A percentile compares a stretch with the other conserved stretches of the same genome.
phyloP scores from a whole-genome alignment of 1,140 invertebrate genomes.

The Prorops nasuta region DNA sequence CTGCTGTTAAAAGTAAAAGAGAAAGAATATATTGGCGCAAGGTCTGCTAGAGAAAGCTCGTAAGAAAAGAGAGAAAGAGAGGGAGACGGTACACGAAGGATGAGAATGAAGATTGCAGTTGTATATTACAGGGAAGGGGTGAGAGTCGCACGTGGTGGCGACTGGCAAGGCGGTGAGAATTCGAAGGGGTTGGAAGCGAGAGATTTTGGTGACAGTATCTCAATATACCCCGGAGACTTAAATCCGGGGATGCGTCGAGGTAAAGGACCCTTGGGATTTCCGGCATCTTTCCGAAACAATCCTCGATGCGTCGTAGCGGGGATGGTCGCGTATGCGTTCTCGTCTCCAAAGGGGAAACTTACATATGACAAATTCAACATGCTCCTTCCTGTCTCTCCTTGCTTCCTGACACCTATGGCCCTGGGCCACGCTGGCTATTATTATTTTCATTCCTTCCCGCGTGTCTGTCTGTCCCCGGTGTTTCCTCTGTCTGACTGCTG shows the following conservation, averaged over 20 bases:
- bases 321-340: not conserved
- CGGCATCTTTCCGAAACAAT: constrained; percentile 34
- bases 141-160: constrained; percentile 7
- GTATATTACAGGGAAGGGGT: not conserved
- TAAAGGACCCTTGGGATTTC: constrained; percentile 34
- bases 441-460: constrained; percentile 50
- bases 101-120: not conserved
- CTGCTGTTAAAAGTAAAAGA: no score
- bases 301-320: not conserved
- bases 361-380: constrained; percentile 48
- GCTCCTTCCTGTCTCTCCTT: constrained; percentile 35
- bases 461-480: constrained; percentile 35
- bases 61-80: no score
- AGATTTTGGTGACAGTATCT: constrained; percentile 43
- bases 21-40: no score
- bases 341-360: constrained; percentile 33
- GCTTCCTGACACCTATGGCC: constrained; percentile 42
- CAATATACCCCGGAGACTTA: constrained; percentile 46
- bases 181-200: constrained; percentile 19
- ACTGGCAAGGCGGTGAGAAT: constrained; percentile 10
- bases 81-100: not conserved
- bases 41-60: no score
- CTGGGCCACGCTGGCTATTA: constrained; percentile 43
- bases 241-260: constrained; percentile 23
- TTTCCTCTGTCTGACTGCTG: constrained; percentile 34